A percentile compares a stretch with the other conserved stretches of the same genome.
Conservation (phyloP, 2,888 invertebrate genomes). For the Matsumyia berberina region DNA sequence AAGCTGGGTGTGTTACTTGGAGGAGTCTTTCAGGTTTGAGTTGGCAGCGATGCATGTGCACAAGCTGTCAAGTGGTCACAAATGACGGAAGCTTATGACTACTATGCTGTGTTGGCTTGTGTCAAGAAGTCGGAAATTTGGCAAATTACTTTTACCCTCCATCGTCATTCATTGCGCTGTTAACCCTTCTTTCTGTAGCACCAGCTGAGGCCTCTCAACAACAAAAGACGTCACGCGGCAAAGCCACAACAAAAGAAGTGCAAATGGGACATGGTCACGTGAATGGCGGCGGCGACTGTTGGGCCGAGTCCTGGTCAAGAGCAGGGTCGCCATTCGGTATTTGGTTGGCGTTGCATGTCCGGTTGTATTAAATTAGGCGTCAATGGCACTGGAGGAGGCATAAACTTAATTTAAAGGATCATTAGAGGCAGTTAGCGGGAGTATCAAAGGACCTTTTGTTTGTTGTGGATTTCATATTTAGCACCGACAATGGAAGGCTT, state of each 20-base stretch:
- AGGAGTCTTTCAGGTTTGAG: slow-evolving; percentile 28
- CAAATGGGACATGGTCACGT: slow-evolving; percentile 74
- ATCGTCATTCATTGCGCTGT: slow-evolving; percentile 43
- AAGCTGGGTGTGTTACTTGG: slow-evolving; percentile 48
- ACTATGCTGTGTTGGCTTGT: slow-evolving; percentile 9
- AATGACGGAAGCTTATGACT: background rate
- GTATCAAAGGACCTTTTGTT: slow-evolving; percentile 50
- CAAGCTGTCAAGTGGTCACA: slow-evolving; percentile 19
- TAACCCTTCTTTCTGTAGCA: slow-evolving; percentile 54
- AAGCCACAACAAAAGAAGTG: slow-evolving; percentile 62
- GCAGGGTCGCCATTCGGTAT: slow-evolving; percentile 14
- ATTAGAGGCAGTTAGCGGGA: slow-evolving; percentile 70
- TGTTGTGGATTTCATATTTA: slow-evolving; percentile 56
- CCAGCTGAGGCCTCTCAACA: slow-evolving; percentile 45
- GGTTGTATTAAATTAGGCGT: slow-evolving; percentile 72
- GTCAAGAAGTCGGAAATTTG: slow-evolving; percentile 52
- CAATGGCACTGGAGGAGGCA: slow-evolving; percentile 65
- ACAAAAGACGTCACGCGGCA: slow-evolving; percentile 62
- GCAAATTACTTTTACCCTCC: slow-evolving; percentile 62
- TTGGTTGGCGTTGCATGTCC: slow-evolving; percentile 60
- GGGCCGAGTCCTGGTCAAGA: slow-evolving; percentile 44
- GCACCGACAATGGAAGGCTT: slow-evolving; percentile 20
- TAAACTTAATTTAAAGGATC: slow-evolving; percentile 74
- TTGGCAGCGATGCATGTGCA: slow-evolving; percentile 39
- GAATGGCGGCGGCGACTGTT: slow-evolving; percentile 39